Evolutionary conservation across 2,888 invertebrate genomes (phyloP), one percentile per base, ranked within the genome.

Genomic region (Phyllotreta striolata): DNA sequence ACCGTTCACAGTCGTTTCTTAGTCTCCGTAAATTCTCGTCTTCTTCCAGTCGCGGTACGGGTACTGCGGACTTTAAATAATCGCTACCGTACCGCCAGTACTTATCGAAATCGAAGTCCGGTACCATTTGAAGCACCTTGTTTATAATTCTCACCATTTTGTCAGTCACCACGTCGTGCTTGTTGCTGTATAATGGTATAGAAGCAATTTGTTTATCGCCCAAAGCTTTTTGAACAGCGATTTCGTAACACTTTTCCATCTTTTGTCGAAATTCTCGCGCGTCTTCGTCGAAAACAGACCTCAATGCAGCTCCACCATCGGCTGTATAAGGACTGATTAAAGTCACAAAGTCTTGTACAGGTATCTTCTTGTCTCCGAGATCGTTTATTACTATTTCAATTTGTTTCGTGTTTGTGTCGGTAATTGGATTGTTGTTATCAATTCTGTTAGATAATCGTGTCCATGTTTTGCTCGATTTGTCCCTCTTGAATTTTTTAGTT

Each of bases 11-110:
- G 74, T 82, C 81, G 3, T 78, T 77, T 57, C 76, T 77, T 64
- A 82, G 64, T 81, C 81, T 81, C 62, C 80, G 78, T 39, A 81
- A 68, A 5, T 81, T 69, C 64, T 82, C 81, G 66, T 78, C 81
- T 3, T 79, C 79, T 61, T 78, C 75, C 67, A 81, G 81, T 49
- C 80, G 73, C 49, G 67, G 64, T n/a, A 67, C 8, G 1, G 67
- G 67, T 6, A 67, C 43, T 12, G 66, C 24, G 0, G n/a, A 1
- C 35, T 61, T 67, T 38, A 81, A 66, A 62, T 81, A 81, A 1
- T 71, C 69, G 0, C 71, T 68, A 7, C 70, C 73, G 37, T 77
- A 71, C n/a, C 63, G 68, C 52, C 74, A 73, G 64, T 75, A 81
- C 37, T 67, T 65, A n/a, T 79, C 76, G 62, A 81, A 81, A 68